Evolutionary conservation across 2,797 vertebrate species (phyloP), one percentile per base, ranked within the genome.

Genomic region (Lophius americanus): DNA sequence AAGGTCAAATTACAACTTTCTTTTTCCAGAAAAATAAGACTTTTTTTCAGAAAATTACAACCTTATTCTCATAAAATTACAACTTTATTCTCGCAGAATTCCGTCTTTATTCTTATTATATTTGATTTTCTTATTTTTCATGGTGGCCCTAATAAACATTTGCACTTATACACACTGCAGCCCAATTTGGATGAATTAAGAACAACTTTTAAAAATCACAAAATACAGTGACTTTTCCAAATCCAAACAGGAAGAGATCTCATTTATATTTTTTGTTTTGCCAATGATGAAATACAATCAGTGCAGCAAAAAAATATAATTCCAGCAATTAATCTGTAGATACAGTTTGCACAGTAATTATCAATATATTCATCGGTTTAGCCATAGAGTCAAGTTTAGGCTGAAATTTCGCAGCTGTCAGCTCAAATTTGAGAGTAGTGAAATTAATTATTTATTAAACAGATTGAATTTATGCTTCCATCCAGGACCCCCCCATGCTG

Each of bases 401-500:
- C 44, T 4, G 37, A 38, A 38, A 38, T 7, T 42, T 42, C 7
- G 6, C 10, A 39, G 2, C 7, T 67, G 7, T 44, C 3, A 23
- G 1, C 0, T 42, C 10, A 23, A 4, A 44, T 35, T 42, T 54
- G 3, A 37, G 0, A 35, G 56, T 14, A 56, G 9, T 6, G 58
- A 47, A 3, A 44, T 41, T 12, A 10, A 41, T 38, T 0, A 12
- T 51, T 43, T 7, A 13, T 32, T n/a, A 62, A 36, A 52, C n/a
- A 3, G 5, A 11, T 56, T 32, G n/a, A 60, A 60, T n/a, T 36
- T 6, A 48, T 10, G 10, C 47, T 73, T 70, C 2, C 6, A 51
- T 78, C 44, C 78, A 98, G 96, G 94, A 94, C 2, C 64, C 91
- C 4, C 89, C 84, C 13, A 79, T 92, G 83, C 88, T 93, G 42